Percentiles rank a stretch among this genome's conserved stretches.
Conservation (phyloP, 2,888 invertebrate genomes). For the Drosophila nr. perissopoda region DNA sequence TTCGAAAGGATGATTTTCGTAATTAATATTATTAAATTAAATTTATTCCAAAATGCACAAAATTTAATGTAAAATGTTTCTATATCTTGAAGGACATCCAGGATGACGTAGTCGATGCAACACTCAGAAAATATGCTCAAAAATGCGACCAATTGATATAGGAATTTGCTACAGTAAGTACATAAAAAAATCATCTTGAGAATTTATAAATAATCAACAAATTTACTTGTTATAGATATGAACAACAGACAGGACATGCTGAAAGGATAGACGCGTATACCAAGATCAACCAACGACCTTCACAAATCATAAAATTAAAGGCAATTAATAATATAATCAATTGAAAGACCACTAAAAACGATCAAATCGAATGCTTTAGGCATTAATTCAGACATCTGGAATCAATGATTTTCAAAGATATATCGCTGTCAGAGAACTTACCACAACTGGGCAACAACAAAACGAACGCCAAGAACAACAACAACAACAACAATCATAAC, state of each 20-base stretch:
- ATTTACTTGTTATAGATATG: constrained; percentile 18
- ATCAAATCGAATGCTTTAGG: constrained; percentile 23
- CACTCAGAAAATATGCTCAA: neutral
- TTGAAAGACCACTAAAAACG: neutral
- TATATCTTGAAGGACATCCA: neutral
- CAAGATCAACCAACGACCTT: neutral
- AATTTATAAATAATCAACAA: neutral
- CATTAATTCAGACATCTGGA: constrained; percentile 21
- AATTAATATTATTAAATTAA: neutral
- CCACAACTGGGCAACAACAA: constrained; percentile 13
- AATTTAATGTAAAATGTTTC: neutral
- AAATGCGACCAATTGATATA: neutral
- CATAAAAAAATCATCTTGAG: neutral
- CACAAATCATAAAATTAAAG: neutral
- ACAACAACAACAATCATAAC: constrained; percentile 21
- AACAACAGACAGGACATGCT: neutral
- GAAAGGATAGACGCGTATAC: neutral
- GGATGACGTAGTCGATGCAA: neutral
- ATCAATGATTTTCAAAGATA: constrained; percentile 45
- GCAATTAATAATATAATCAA: neutral
- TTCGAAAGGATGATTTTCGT: neutral
- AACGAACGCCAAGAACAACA: neutral
- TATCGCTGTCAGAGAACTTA: constrained; percentile 23
- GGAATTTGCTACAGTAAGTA: constrained; percentile 3
- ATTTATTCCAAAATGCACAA: neutral